These are phyloP conservation scores for Muschampia plurimacula DNA, from an alignment of 2,888 invertebrate genomes.

Conservation along the genomic window DNA sequence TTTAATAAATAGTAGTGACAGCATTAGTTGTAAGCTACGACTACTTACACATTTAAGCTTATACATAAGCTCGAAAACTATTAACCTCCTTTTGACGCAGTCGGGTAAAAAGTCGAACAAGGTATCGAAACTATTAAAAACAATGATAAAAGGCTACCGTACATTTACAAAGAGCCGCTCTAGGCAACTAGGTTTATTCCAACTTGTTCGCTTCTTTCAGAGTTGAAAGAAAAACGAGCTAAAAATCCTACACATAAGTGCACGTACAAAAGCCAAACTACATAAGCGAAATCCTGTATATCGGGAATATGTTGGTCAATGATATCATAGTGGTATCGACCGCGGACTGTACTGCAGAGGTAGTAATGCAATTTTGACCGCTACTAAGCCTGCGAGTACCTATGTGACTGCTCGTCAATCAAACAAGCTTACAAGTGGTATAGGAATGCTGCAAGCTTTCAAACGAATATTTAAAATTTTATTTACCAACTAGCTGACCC, in stretches of 20 bases:
- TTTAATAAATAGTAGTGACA: no score
- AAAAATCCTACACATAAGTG: not conserved
- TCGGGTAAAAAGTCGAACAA: no score
- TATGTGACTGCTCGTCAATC: slow-evolving; percentile 20
- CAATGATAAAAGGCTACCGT: no score
- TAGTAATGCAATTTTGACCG: slow-evolving; percentile 23
- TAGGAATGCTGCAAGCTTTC: not conserved
- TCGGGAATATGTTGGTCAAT: slow-evolving; percentile 11
- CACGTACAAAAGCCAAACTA: slow-evolving; percentile 17
- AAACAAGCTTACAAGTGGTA: not conserved
- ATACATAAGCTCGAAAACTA: no score
- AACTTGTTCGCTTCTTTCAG: not conserved
- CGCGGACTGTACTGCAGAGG: slow-evolving; percentile 11
- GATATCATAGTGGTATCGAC: slow-evolving; percentile 20
- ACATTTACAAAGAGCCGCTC: no score
- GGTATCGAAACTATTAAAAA: no score
- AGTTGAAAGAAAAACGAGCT: not conserved
- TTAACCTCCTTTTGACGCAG: no score
- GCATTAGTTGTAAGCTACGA: no score
- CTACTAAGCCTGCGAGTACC: not conserved
- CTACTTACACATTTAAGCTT: no score
- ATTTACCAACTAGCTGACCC: not conserved
- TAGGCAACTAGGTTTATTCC: not conserved
- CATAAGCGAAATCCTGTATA: slow-evolving; percentile 14
- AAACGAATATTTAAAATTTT: not conserved